These are phyloP conservation scores for Parnassius glacialis DNA, from an alignment of 2,888 invertebrate species.

Conservation along the genomic window DNA sequence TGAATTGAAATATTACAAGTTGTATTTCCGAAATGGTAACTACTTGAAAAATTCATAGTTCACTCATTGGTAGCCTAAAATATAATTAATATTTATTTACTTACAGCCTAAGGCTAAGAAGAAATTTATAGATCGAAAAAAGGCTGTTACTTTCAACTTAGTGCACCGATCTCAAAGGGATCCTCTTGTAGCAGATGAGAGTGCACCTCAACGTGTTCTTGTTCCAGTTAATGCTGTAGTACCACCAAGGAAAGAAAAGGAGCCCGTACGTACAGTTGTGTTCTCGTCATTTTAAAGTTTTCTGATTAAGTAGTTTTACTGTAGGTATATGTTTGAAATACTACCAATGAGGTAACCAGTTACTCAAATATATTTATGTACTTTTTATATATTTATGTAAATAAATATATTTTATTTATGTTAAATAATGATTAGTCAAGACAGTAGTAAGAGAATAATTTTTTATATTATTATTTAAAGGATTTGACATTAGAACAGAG, in stretches of 20 bases:
- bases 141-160: constrained; percentile 93
- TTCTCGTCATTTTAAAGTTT: no score
- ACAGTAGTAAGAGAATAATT: no score
- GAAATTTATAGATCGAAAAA: constrained; percentile 95
- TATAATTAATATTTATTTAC: not conserved
- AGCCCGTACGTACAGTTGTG: constrained; percentile 54
- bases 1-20: constrained; percentile 27
- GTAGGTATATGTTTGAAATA: no score
- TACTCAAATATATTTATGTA: no score
- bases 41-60: not conserved
- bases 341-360: no score
- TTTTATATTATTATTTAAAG: constrained; percentile 38
- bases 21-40: constrained; percentile 49
- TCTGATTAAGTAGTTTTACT: no score
- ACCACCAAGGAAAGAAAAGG: constrained; percentile 63
- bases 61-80: no score
- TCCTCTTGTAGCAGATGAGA: constrained; percentile 93
- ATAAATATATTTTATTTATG: no score
- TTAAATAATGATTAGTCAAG: no score
- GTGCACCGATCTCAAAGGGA: constrained; percentile 97
- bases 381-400: no score
- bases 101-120: constrained; percentile 85
- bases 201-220: constrained; percentile 93
- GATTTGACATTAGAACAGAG: constrained; percentile 74
- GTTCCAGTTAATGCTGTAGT: constrained; percentile 80